A percentile compares a stretch with the other conserved stretches of the same genome.
phyloP scores from a whole-genome alignment of 1,140 invertebrate genomes.

The Drosophila bocki region DNA sequence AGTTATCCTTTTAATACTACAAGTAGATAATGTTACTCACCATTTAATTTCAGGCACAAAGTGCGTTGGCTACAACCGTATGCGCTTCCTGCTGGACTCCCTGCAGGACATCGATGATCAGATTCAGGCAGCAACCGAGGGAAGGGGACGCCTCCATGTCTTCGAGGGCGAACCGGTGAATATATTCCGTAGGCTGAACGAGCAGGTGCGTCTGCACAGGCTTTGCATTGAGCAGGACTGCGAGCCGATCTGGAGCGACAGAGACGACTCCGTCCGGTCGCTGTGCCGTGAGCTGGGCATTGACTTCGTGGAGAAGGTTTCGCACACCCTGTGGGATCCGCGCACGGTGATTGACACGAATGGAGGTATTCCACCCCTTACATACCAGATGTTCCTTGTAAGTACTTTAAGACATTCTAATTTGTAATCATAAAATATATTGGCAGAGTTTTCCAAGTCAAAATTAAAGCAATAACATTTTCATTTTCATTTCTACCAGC shows the following conservation, averaged over 20 bases:
- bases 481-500: slow-evolving; percentile 85
- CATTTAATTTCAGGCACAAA: slow-evolving; percentile 86
- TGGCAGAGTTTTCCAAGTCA: background rate
- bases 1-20: too few species aligned
- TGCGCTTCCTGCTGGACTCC: slow-evolving; percentile 90
- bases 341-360: slow-evolving; percentile 89
- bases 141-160: slow-evolving; percentile 86
- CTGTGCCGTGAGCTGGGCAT: slow-evolving; percentile 87
- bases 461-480: background rate
- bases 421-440: background rate
- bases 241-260: slow-evolving; percentile 89
- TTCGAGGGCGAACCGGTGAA: slow-evolving; percentile 88
- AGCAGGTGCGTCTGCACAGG: slow-evolving; percentile 87
- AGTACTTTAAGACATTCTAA: slow-evolving; percentile 1
- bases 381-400: slow-evolving; percentile 91
- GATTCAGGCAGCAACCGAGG: slow-evolving; percentile 86
- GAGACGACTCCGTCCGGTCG: slow-evolving; percentile 87
- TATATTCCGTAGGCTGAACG: slow-evolving; percentile 87
- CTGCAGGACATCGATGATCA: slow-evolving; percentile 89
- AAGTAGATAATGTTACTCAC: background rate
- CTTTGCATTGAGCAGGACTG: slow-evolving; percentile 90
- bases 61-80: slow-evolving; percentile 89
- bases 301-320: slow-evolving; percentile 87
- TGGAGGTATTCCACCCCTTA: slow-evolving; percentile 90
- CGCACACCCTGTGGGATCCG: slow-evolving; percentile 91